Conservation (phyloP, 2,797 vertebrate genomes). For the Cyprinodon diabolis region DNA sequence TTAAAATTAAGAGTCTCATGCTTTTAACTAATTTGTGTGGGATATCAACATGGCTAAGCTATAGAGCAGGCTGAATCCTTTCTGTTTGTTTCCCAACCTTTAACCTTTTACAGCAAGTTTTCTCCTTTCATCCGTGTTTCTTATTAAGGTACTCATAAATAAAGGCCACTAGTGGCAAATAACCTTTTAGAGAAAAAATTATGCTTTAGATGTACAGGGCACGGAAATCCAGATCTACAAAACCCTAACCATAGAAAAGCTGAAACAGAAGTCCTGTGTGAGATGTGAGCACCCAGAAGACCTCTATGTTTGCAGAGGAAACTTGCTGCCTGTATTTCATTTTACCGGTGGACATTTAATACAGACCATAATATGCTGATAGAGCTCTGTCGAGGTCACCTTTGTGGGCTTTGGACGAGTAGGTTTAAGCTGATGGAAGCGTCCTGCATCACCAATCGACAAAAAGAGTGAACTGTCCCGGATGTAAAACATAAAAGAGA, state of each 20-base stretch:
- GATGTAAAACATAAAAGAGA: constrained; percentile 35
- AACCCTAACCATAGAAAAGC: constrained; percentile 22
- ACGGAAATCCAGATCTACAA: neutral
- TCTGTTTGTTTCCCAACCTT: neutral
- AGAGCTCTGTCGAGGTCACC: constrained; percentile 54
- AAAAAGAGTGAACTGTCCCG: constrained; percentile 39
- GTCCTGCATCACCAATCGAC: constrained; percentile 38
- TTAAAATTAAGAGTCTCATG: neutral
- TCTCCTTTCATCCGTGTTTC: neutral
- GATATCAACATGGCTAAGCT: neutral
- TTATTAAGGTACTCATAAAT: neutral
- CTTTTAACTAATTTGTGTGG: too few relatives aligned
- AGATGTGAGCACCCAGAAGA: constrained; percentile 4
- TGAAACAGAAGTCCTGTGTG: constrained; percentile 20
- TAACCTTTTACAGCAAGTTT: neutral
- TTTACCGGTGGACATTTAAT: constrained; percentile 14
- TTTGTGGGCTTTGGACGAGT: constrained; percentile 40
- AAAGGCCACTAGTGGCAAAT: neutral
- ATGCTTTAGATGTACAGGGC: neutral
- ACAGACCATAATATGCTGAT: constrained; percentile 37
- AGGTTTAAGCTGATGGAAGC: constrained; percentile 27
- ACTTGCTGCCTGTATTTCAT: constrained; percentile 18
- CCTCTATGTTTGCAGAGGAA: constrained; percentile 17
- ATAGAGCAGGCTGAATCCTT: neutral
- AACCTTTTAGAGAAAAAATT: neutral